A percentile compares a stretch with the other conserved stretches of the same genome.
Conservation (phyloP, 2,797 vertebrate species). For the Pyrrhura leucotis region DNA sequence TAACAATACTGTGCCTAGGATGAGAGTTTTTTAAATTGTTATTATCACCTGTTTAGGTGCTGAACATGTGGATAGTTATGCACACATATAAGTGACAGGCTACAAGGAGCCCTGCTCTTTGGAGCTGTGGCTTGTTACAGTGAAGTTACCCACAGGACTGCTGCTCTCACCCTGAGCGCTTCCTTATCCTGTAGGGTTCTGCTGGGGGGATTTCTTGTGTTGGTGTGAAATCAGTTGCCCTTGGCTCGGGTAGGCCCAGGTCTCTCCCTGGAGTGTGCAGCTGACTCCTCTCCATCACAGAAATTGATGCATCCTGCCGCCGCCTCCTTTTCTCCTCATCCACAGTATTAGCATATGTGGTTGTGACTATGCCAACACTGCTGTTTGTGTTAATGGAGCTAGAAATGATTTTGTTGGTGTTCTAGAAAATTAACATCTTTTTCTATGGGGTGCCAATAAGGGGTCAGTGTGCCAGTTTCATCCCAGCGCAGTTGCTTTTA, state of each 20-base stretch:
- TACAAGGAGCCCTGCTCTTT: accelerated
- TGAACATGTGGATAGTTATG: background rate
- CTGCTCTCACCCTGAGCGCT: accelerated
- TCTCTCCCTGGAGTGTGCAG: background rate
- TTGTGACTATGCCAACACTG: background rate
- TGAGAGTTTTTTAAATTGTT: background rate
- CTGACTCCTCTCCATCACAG: background rate
- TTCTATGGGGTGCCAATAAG: background rate
- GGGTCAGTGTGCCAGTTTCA: background rate
- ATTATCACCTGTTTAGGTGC: background rate
- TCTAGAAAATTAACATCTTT: background rate
- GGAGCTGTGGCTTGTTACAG: background rate
- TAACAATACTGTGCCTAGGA: background rate
- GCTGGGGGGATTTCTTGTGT: background rate
- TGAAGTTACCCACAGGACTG: background rate
- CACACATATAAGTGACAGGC: background rate
- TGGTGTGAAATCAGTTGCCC: background rate
- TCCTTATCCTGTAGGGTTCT: background rate
- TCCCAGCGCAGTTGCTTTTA: background rate
- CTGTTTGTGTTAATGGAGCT: background rate
- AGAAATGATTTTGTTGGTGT: background rate
- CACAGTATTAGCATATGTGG: background rate
- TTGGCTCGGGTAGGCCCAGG: accelerated
- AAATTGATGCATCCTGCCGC: background rate
- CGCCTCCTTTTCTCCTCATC: background rate